Evolutionary conservation across 2,888 invertebrate genomes (phyloP).

Genomic region (Bursaphelenchus okinawaensis): DNA sequence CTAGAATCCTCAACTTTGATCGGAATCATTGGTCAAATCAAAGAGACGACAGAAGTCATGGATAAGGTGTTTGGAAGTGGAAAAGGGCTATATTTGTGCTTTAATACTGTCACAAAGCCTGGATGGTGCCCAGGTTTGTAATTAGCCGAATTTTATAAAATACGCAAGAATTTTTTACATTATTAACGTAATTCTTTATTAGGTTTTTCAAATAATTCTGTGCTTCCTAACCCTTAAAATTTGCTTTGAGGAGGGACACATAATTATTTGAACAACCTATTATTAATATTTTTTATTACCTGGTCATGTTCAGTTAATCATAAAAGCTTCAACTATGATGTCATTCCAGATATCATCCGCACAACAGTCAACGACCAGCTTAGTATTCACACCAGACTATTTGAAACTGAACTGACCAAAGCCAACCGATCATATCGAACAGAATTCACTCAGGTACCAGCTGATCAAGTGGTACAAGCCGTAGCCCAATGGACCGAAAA

Average conservation of each 20-base stretch:
- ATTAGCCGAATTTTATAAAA: too few species aligned
- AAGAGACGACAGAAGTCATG: slow-evolving; percentile 26
- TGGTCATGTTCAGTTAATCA: background rate
- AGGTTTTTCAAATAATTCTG: too few species aligned
- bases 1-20: slow-evolving; percentile 28
- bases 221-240: too few species aligned
- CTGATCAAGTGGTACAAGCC: slow-evolving; percentile 13
- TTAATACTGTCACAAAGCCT: slow-evolving; percentile 20
- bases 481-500: slow-evolving; percentile 23
- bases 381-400: slow-evolving; percentile 4
- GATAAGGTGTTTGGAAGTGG: slow-evolving; percentile 32
- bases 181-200: background rate
- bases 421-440: slow-evolving; percentile 24
- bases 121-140: slow-evolving; percentile 37
- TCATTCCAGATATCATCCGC: slow-evolving; percentile 21
- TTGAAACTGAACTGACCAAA: slow-evolving; percentile 23
- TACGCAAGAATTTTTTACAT: too few species aligned
- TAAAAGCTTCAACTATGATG: background rate
- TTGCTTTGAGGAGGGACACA: too few species aligned
- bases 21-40: slow-evolving; percentile 28
- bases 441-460: background rate
- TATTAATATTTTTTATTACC: background rate
- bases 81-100: slow-evolving; percentile 22
- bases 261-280: too few species aligned
- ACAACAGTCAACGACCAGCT: slow-evolving; percentile 26